Base-by-base conservation (phyloP, 2,888 invertebrate species). In the Emmelina monodactyla region DNA sequence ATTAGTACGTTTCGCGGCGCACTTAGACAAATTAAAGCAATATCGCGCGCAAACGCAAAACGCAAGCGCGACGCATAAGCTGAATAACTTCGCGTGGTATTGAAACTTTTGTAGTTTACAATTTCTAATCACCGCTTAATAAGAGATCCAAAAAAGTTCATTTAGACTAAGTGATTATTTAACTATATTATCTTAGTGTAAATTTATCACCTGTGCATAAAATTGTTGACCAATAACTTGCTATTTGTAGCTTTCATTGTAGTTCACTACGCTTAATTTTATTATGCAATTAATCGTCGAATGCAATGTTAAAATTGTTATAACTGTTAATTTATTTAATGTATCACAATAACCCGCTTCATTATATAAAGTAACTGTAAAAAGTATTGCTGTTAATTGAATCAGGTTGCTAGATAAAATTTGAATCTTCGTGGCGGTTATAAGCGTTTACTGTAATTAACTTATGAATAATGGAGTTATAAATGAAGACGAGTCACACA, bases 381-480 rank as follows among this genome's bases (percentile, higher is more conserved):
- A 72, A 57, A 62, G 61, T 64, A 62, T 59, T 62, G 62, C 60
- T 61, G 64, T 72, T 75, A 59, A 59, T 75, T 75, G 70, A 70
- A 59, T 69, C 67, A 64, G 66, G 69, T 70, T 70, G 72, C 69
- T 73, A 72, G 71, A 66, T 63, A 66, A 59, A 50, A 58, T 65
- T 51, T 55, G 51, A 67, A 63, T 61, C 62, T 62, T 64, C 56
- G 49, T 62, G 63, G 53, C 50, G 57, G 57, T 60, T 65, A n/a
- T n/a, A 59, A 61, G 53, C 60, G 49, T 57, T 62, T 53, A 53
- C 45, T 55, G 51, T 55, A 50, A 52, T 53, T 57, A 55, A 40
- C 39, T 58, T 57, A 62, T 56, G 50, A 48, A 58, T 66, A 60
- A 59, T 58, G 54, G 55, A 57, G 61, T 58, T 53, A 53, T 56